Percentiles rank a stretch among this genome's conserved stretches.
Conservation (phyloP, 2,797 vertebrate genomes). For the Erithacus rubecula region DNA sequence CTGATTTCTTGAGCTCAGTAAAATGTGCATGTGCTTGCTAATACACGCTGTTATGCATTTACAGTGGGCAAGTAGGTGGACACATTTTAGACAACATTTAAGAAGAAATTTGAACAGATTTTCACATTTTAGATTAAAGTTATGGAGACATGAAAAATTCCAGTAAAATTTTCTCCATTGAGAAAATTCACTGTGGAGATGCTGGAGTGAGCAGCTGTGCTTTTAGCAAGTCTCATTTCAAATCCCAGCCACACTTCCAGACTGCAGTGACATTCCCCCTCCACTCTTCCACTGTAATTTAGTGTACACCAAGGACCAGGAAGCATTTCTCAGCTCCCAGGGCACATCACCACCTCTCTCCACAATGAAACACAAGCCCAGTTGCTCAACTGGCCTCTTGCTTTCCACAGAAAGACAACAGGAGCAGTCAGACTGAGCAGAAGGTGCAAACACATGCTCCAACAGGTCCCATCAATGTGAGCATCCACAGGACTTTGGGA, state of each 20-base stretch:
- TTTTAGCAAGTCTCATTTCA: background rate
- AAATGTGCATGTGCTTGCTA: background rate
- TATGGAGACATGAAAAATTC: background rate
- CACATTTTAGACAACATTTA: background rate
- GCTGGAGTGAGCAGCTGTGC: background rate
- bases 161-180: background rate
- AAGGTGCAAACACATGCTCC: background rate
- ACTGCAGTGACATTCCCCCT: background rate
- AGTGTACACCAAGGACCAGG: background rate
- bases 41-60: background rate
- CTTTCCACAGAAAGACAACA: background rate
- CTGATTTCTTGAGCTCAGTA: background rate
- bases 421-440: background rate
- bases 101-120: background rate
- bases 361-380: background rate
- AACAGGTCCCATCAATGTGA: accelerated
- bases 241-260: background rate
- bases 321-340: background rate
- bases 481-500: background rate
- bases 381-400: accelerated
- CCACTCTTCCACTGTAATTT: background rate
- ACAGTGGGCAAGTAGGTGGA: background rate
- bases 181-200: background rate
- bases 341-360: background rate
- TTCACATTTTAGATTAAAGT: background rate